A percentile compares a stretch with the other conserved stretches of the same genome.
Evolutionary conservation across 2,113 vertebrate species (phyloP).

Genomic region (Rhombomys opimus): DNA sequence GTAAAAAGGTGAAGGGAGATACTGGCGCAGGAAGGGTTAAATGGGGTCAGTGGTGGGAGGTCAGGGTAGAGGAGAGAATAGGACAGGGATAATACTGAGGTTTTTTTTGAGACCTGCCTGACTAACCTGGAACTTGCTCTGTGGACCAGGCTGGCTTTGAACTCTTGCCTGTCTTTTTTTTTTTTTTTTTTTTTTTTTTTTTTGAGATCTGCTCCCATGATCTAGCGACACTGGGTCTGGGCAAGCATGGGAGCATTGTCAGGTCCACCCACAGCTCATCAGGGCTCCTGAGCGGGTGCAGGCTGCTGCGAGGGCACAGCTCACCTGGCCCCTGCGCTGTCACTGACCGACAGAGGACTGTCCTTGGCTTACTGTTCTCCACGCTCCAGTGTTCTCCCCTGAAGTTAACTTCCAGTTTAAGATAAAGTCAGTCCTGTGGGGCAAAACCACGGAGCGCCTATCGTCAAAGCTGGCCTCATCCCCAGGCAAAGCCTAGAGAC

Average conservation of each 20-base stretch:
- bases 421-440: background rate
- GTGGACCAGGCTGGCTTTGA: background rate
- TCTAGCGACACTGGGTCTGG: background rate
- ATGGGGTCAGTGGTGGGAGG: background rate
- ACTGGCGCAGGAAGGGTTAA: background rate
- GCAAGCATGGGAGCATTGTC: background rate
- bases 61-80: background rate
- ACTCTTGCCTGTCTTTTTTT: background rate
- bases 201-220: background rate
- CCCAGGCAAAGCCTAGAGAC: background rate
- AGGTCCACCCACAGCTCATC: background rate
- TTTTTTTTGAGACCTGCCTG: background rate
- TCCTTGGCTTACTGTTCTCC: background rate
- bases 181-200: no score
- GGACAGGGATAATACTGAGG: background rate
- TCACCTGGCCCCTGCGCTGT: no score
- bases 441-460: background rate
- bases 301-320: background rate
- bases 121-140: background rate
- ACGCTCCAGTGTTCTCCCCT: background rate
- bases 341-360: background rate
- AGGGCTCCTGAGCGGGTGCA: background rate
- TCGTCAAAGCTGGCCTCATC: background rate
- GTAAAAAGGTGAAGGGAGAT: background rate
- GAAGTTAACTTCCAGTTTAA: background rate